Conservation (phyloP, 1,140 invertebrate genomes). For the Eulimnadia texana region DNA sequence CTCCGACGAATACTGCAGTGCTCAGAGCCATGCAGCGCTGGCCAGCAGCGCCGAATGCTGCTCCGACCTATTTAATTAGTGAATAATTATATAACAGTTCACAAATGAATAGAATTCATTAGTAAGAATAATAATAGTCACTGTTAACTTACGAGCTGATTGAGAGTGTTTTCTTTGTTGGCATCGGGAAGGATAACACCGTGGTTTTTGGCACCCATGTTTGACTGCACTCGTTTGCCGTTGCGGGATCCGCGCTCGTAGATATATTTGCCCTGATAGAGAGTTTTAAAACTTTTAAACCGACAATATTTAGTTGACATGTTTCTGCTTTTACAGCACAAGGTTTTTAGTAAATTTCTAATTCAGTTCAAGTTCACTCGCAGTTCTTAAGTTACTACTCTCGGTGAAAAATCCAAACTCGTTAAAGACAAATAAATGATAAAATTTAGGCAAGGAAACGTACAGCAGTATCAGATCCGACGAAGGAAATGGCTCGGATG, state of each 20-base stretch:
- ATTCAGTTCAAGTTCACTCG: neutral
- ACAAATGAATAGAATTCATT: too few relatives aligned
- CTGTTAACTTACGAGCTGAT: slow-evolving; percentile 81
- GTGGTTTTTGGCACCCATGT: slow-evolving; percentile 99
- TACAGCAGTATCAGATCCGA: slow-evolving; percentile 87
- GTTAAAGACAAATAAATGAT: neutral
- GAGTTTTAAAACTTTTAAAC: slow-evolving; percentile 1
- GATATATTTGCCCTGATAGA: slow-evolving; percentile 76
- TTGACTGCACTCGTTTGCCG: slow-evolving; percentile 93
- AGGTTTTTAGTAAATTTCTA: slow-evolving; percentile 4
- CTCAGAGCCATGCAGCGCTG: slow-evolving; percentile 98
- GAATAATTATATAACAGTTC: slow-evolving; percentile 25
- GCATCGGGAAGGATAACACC: slow-evolving; percentile 93
- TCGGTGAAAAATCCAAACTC: too few relatives aligned
- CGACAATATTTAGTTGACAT: slow-evolving; percentile 1
- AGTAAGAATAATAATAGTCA: too few relatives aligned
- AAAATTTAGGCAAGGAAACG: slow-evolving; percentile 23
- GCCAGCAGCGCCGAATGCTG: slow-evolving; percentile 42
- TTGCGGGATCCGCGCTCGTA: slow-evolving; percentile 75
- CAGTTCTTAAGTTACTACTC: too few relatives aligned
- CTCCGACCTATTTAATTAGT: slow-evolving; percentile 28
- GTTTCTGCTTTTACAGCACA: neutral
- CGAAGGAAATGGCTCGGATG: slow-evolving; percentile 96
- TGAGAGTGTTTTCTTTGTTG: slow-evolving; percentile 90
- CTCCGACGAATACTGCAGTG: slow-evolving; percentile 92